Evolutionary conservation across 2,113 vertebrate species (phyloP), one percentile per base, ranked within the genome.

Genomic region (Globicephala melas): DNA sequence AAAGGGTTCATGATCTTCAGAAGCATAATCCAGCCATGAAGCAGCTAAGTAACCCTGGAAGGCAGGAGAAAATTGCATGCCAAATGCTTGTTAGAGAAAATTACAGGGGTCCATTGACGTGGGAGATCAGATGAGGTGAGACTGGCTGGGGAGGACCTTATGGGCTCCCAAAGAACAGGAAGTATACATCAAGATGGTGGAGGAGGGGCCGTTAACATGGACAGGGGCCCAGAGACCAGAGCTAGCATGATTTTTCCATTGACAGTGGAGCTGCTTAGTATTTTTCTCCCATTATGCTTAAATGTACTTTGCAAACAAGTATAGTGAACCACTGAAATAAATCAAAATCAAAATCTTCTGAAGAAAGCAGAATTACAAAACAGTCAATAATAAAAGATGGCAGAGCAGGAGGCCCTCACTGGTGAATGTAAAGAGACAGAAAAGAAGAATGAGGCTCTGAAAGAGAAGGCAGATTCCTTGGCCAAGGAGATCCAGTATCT

Each of bases 401-500:
- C 99, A 0, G 99, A 99, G 80, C 99, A 99, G 96, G 99, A 99
- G 41, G 97, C 96, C 0, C 98, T 99, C 55, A 98, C 95, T 38
- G 91, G 94, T 0, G 99, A 99, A 97, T 98, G 99, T 6, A 96
- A 98, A 1, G 99, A 99, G 53, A 97, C 99, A 67, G 99, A 99
- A 96, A 98, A 98, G 92, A 99, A 98, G 74, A 99, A 99, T 21
- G 97, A 98, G 2, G 98, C 98, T 95, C 97, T 99, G 93, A 97
- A 96, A 0, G 99, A 99, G 86, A 99, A 98, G 97, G 99, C 99
- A 0, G 99, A 99, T 89, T 99, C 99, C 50, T 98, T 99, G 96
- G 99, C 99, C 92, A 99, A 99, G 84, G 99, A 99, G 98, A 99
- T 99, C 6, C 99, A 99, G 96, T 99, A 99, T 96, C 98, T 99